Evolutionary conservation across 2,797 vertebrate genomes (phyloP), one percentile per base, ranked within the genome.

Genomic region (Carapus acus): DNA sequence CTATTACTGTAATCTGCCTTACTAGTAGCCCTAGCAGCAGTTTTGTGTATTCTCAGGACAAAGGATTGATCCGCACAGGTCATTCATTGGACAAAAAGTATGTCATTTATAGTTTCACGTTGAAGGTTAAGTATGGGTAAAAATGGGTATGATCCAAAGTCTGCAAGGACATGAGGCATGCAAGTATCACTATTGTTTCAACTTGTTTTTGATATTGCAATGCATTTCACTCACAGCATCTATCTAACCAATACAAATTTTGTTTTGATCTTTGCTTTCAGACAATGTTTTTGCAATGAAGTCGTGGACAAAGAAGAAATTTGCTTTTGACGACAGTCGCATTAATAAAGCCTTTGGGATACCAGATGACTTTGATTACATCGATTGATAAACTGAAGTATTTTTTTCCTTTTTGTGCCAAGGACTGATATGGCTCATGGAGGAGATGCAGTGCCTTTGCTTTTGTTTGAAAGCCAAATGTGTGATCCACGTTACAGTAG

Each of bases 301-400:
- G 84, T 96, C 93, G n/a, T 99, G 96, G 96, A 94, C 94, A 54
- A 98, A 96, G 82, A 92, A 89, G 82, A 99, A 95, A 81, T 98
- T 97, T 80, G 80, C 91, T 61, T 91, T 97, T 49, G 93, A 99
- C 76, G 91, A 94, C 70, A 86, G 80, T 70, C 89, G 85, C 72
- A 91, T 98, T 69, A 87, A 98, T 77, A 97, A 96, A 86, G 92
- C 89, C 40, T 98, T 99, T 77, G 94, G 93, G 77, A 96, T 99
- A 79, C 95, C 96, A 0, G 96, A 98, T 78, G 94, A 98, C 79
- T 91, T 98, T 67, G 96, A 99, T 85, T 98, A 99, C 72, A 75
- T 98, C 81, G 93, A 97, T 73, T 98, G 77, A 91, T 13, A n/a
- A n/a, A n/a, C n/a, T n/a, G n/a, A n/a, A n/a, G n/a, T 18, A 17